A percentile compares a stretch with the other conserved stretches of the same genome.
phyloP scores from a whole-genome alignment of 2,113 vertebrate genomes.

The Macaca fascicularis region DNA sequence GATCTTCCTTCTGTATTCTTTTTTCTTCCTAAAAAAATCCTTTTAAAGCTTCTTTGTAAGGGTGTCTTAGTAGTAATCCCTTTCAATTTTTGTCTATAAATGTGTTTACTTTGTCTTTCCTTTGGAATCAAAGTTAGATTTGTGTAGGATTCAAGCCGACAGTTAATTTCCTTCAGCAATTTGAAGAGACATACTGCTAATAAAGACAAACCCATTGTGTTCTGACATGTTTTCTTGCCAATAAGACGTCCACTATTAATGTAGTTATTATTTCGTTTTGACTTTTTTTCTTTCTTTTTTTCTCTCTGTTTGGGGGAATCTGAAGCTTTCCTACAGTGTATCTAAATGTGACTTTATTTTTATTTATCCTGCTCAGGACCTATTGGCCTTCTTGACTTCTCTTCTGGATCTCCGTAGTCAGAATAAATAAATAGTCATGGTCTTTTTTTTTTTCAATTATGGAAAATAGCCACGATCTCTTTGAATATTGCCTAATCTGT shows the following conservation, averaged over 20 bases:
- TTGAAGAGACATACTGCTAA: background rate
- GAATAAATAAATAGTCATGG: too few species aligned
- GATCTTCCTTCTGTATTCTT: background rate
- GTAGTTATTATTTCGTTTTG: background rate
- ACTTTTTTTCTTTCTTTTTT: background rate
- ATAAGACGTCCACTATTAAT: background rate
- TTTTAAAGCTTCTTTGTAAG: background rate
- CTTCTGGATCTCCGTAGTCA: too few species aligned
- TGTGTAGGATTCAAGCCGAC: background rate
- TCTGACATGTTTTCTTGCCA: background rate
- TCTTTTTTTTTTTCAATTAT: background rate
- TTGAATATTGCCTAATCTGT: background rate
- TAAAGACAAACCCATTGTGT: background rate
- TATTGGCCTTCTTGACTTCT: background rate
- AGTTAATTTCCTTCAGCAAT: background rate
- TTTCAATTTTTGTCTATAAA: conserved; percentile 24
- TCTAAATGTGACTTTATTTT: background rate
- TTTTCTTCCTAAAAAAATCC: background rate
- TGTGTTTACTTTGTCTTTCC: background rate
- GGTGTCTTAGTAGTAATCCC: background rate
- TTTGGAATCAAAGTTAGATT: background rate
- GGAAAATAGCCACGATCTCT: background rate
- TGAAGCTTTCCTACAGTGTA: background rate
- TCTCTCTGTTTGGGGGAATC: background rate
- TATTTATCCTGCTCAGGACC: background rate